Conservation (phyloP, 2,888 invertebrate genomes). For the Pseudanteris insignis region DNA sequence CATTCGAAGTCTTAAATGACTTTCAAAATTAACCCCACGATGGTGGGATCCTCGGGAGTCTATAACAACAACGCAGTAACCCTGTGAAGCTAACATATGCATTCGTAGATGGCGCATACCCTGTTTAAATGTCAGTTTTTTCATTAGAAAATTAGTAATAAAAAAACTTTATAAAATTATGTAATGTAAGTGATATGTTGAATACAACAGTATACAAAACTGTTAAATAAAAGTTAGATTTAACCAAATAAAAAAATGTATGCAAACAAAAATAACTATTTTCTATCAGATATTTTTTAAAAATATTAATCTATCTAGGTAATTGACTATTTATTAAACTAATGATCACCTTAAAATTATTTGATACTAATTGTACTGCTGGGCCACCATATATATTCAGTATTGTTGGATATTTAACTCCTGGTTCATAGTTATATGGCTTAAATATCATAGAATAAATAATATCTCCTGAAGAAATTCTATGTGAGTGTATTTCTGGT, state of each 20-base stretch:
- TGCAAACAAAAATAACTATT: no score
- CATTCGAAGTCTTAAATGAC: constrained; percentile 88
- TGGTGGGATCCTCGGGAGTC: constrained; percentile 96
- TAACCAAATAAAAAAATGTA: no score
- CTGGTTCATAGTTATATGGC: constrained; percentile 76
- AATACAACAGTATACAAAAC: no score
- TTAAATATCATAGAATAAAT: constrained; percentile 91
- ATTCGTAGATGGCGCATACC: constrained; percentile 72
- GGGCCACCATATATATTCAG: constrained; percentile 98
- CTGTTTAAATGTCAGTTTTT: no score
- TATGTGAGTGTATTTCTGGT: constrained; percentile 78
- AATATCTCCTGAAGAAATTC: constrained; percentile 75
- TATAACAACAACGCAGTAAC: constrained; percentile 94
- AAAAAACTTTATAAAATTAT: no score
- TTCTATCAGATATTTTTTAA: constrained; percentile 6
- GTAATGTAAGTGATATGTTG: no score
- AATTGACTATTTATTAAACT: neutral
- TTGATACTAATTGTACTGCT: constrained; percentile 96
- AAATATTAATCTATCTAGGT: neutral
- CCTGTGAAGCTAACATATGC: constrained; percentile 94
- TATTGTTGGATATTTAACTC: constrained; percentile 86
- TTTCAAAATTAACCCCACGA: constrained; percentile 91
- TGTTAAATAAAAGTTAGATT: no score
- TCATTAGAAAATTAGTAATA: no score
- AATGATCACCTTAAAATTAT: constrained; percentile 95